Evolutionary conservation across 2,888 invertebrate genomes (phyloP).

Genomic region (Neria commutata): DNA sequence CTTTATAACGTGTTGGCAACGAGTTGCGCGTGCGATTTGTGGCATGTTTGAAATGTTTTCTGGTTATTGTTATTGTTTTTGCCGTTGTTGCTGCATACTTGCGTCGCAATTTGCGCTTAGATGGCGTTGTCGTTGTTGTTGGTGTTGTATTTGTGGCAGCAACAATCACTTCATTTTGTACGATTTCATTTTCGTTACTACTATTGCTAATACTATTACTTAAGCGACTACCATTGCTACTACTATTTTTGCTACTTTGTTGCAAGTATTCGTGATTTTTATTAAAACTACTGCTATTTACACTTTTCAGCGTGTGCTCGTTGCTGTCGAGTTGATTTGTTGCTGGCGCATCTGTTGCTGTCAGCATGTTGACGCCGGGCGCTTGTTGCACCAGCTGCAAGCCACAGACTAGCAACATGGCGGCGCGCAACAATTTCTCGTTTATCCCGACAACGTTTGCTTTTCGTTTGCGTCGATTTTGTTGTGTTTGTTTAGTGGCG

Average conservation of each 20-base stretch:
- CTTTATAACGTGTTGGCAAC: slow-evolving; percentile 28
- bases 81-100: slow-evolving; percentile 33
- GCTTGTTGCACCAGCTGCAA: slow-evolving; percentile 25
- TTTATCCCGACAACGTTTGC: slow-evolving; percentile 32
- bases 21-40: background rate
- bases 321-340: background rate
- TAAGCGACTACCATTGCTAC: slow-evolving; percentile 12
- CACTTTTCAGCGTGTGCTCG: slow-evolving; percentile 30
- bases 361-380: slow-evolving; percentile 19
- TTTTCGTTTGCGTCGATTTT: slow-evolving; percentile 34
- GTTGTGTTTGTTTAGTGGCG: slow-evolving; percentile 17
- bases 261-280: slow-evolving; percentile 8
- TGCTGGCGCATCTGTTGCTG: slow-evolving; percentile 19
- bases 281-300: slow-evolving; percentile 36
- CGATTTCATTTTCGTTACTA: slow-evolving; percentile 47
- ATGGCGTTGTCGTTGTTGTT: slow-evolving; percentile 4
- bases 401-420: slow-evolving; percentile 41
- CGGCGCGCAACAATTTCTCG: slow-evolving; percentile 38
- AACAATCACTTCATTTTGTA: slow-evolving; percentile 35
- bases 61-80: background rate
- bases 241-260: slow-evolving; percentile 32
- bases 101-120: slow-evolving; percentile 44
- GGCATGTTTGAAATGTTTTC: slow-evolving; percentile 12
- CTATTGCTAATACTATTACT: slow-evolving; percentile 26
- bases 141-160: too few relatives aligned